Evolutionary conservation across 2,888 invertebrate species (phyloP).

Genomic region (Mythimna lalbum): DNA sequence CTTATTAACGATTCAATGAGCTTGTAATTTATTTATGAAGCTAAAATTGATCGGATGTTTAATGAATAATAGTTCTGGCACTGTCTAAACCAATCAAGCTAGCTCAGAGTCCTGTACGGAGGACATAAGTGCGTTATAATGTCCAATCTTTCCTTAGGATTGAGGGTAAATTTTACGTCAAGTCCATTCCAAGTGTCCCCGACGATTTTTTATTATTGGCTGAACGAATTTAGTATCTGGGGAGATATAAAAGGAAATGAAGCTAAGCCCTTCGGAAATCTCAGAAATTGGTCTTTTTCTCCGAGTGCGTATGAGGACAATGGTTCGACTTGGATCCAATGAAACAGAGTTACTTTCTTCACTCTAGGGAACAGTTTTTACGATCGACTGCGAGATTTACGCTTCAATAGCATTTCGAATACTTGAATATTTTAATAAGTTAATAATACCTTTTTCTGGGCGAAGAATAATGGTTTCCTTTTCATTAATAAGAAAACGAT

Average conservation of each 20-base stretch:
- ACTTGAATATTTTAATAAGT: slow-evolving; percentile 84
- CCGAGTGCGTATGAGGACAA: slow-evolving; percentile 88
- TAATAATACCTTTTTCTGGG: slow-evolving; percentile 72
- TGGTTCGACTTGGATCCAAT: slow-evolving; percentile 83
- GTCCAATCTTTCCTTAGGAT: slow-evolving; percentile 79
- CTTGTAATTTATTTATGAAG: slow-evolving; percentile 14
- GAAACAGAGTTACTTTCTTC: slow-evolving; percentile 83
- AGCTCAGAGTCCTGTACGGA: slow-evolving; percentile 63
- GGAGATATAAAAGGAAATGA: slow-evolving; percentile 91
- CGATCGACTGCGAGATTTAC: slow-evolving; percentile 86
- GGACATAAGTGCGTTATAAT: slow-evolving; percentile 79
- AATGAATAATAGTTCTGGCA: slow-evolving; percentile 40
- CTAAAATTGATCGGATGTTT: slow-evolving; percentile 13
- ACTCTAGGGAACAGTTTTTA: slow-evolving; percentile 87
- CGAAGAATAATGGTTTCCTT: slow-evolving; percentile 72
- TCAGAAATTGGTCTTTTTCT: slow-evolving; percentile 89
- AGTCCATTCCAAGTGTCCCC: slow-evolving; percentile 86
- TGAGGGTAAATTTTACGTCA: slow-evolving; percentile 84
- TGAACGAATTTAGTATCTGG: slow-evolving; percentile 90
- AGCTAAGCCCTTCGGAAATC: slow-evolving; percentile 90
- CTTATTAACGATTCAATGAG: slow-evolving; percentile 22
- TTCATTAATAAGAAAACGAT: slow-evolving; percentile 71
- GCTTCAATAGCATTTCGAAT: slow-evolving; percentile 79
- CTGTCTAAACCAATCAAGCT: slow-evolving; percentile 62
- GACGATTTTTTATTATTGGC: slow-evolving; percentile 89